A percentile compares a stretch with the other conserved stretches of the same genome.
Evolutionary conservation across 2,888 invertebrate genomes (phyloP).

Genomic region (Polyploca ridens): DNA sequence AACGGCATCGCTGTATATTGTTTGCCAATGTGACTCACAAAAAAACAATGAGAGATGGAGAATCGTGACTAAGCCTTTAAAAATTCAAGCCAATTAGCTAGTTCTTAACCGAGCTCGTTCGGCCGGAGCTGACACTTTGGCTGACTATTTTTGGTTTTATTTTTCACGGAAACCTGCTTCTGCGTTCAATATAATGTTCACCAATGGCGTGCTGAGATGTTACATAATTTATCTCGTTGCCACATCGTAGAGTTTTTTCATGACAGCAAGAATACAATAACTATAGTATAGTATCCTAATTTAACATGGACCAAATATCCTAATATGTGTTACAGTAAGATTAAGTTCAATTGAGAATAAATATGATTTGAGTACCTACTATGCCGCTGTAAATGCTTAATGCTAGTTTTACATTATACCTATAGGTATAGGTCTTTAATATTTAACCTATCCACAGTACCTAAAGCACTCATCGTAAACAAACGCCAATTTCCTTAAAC

Average conservation of each 20-base stretch:
- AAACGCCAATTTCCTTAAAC: not conserved
- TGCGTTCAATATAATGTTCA: conserved; percentile 21
- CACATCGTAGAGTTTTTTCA: not conserved
- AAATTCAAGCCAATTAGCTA: conserved; percentile 75
- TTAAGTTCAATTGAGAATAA: too few species aligned
- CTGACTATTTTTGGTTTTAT: conserved; percentile 42
- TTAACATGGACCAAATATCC: too few species aligned
- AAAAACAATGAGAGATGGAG: conserved; percentile 58
- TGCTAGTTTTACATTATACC: too few species aligned
- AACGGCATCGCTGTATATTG: conserved; percentile 52
- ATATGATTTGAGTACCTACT: too few species aligned
- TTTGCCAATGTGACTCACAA: conserved; percentile 70
- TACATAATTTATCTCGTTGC: conserved; percentile 31
- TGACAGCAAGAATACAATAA: too few species aligned
- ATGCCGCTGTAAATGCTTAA: too few species aligned
- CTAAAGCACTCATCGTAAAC: not conserved
- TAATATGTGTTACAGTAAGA: too few species aligned
- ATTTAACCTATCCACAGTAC: not conserved
- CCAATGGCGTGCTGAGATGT: conserved; percentile 34
- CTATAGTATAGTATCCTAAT: not conserved
- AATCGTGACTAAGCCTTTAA: conserved; percentile 76
- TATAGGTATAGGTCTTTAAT: not conserved
- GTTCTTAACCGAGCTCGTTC: conserved; percentile 39
- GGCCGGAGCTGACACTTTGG: conserved; percentile 32
- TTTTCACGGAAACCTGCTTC: conserved; percentile 37